Conservation (phyloP, 2,797 vertebrate species). For the Pachyuromys duprasi region DNA sequence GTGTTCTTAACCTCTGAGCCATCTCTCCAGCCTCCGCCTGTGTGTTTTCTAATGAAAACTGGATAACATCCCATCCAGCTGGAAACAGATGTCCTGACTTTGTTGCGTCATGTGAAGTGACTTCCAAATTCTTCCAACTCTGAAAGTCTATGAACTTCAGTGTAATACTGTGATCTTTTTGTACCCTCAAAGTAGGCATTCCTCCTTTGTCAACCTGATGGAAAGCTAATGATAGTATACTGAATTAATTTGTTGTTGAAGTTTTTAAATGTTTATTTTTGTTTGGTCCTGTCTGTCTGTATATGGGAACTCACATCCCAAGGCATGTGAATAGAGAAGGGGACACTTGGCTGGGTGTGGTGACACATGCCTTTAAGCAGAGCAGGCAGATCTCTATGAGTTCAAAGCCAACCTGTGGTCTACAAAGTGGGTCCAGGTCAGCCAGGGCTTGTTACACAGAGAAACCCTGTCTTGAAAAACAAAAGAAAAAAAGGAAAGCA, state of each 20-base stretch:
- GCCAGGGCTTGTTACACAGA: no score
- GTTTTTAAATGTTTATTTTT: not conserved
- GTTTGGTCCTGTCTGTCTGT: no score
- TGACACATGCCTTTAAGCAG: no score
- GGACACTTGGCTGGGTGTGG: not conserved
- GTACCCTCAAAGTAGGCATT: not conserved
- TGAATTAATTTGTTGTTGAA: not conserved
- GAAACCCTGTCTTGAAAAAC: no score
- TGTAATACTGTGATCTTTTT: not conserved
- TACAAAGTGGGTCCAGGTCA: no score
- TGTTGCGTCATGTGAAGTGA: not conserved
- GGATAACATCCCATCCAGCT: not conserved
- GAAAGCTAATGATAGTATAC: not conserved
- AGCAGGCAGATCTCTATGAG: no score
- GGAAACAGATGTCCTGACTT: not conserved
- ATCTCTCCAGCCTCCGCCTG: not conserved
- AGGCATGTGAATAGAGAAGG: not conserved
- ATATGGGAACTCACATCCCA: not conserved
- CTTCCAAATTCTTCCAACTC: conserved; percentile 46
- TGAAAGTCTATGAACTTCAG: not conserved
- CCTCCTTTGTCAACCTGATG: not conserved
- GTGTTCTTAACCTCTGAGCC: no score
- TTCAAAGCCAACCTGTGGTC: no score
- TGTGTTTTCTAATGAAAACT: conserved; percentile 19
- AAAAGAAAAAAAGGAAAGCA: no score